Conservation (phyloP, 1,140 invertebrate genomes). For the Drosophila kanapiae region DNA sequence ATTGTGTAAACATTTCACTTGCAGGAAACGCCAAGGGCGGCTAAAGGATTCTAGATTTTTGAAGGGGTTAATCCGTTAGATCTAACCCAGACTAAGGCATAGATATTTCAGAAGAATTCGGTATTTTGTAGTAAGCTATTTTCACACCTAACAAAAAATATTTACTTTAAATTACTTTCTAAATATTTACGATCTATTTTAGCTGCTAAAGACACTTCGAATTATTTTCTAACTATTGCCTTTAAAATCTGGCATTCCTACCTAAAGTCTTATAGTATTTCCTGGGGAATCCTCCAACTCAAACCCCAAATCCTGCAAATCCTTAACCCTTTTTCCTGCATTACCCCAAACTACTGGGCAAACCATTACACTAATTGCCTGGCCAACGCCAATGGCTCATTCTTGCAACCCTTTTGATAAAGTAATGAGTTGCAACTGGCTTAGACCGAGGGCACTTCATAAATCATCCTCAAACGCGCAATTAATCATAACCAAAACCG, state of each 20-base stretch:
- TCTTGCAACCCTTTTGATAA: constrained; percentile 11
- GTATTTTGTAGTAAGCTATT: not conserved
- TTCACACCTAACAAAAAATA: too few species aligned
- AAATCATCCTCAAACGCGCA: constrained; percentile 65
- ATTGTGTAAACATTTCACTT: constrained; percentile 79
- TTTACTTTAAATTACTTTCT: not conserved
- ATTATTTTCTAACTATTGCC: not conserved
- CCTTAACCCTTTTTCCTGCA: not conserved
- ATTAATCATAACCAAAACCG: constrained; percentile 68
- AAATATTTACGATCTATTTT: not conserved
- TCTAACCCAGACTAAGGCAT: not conserved
- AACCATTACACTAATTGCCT: constrained; percentile 71
- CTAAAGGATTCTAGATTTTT: not conserved
- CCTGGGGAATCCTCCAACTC: not conserved
- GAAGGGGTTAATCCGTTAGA: constrained; percentile 6
- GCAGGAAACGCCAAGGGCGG: constrained; percentile 42
- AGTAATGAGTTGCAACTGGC: constrained; percentile 39
- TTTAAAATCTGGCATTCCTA: not conserved
- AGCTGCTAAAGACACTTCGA: not conserved
- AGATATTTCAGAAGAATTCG: not conserved
- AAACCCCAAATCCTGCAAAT: not conserved
- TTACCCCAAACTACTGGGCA: constrained; percentile 17
- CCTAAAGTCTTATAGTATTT: not conserved
- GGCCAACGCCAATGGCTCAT: constrained; percentile 40
- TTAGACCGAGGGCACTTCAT: constrained; percentile 51